These are phyloP conservation scores for Contarinia nasturtii DNA, from an alignment of 1,140 invertebrate species.

Conservation along the genomic window DNA sequence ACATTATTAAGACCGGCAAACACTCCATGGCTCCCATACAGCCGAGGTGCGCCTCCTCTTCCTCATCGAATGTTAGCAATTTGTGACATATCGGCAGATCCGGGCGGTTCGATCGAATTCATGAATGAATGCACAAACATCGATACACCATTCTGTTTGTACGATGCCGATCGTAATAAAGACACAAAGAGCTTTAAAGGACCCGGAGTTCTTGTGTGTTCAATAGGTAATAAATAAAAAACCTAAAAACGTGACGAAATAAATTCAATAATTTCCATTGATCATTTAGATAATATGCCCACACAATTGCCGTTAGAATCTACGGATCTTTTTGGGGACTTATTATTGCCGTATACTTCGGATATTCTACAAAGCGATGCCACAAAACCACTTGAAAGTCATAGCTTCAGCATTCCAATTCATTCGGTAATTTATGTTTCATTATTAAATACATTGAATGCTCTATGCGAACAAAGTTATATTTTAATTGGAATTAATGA, in stretches of 20 bases:
- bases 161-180: constrained; percentile 95
- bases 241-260: too few relatives aligned
- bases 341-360: constrained; percentile 71
- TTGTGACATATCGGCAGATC: constrained; percentile 97
- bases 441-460: too few relatives aligned
- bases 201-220: constrained; percentile 87
- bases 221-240: background rate
- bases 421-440: constrained; percentile 39
- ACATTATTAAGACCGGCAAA: constrained; percentile 68
- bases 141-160: constrained; percentile 95
- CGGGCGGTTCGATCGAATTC: constrained; percentile 97
- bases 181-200: constrained; percentile 93
- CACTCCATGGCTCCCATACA: constrained; percentile 80
- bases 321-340: constrained; percentile 93
- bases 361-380: constrained; percentile 88
- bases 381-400: constrained; percentile 57
- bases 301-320: constrained; percentile 93
- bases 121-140: constrained; percentile 99
- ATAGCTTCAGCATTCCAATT: constrained; percentile 57
- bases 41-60: constrained; percentile 67
- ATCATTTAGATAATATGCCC: constrained; percentile 99
- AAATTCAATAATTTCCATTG: background rate
- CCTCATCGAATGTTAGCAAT: constrained; percentile 83
- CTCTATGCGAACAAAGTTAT: too few relatives aligned
- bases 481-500: too few relatives aligned